A percentile compares a stretch with the other conserved stretches of the same genome.
These are phyloP conservation scores for Cryptocheilus praepositus DNA, from an alignment of 2,888 invertebrate species.

Conservation along the genomic window DNA sequence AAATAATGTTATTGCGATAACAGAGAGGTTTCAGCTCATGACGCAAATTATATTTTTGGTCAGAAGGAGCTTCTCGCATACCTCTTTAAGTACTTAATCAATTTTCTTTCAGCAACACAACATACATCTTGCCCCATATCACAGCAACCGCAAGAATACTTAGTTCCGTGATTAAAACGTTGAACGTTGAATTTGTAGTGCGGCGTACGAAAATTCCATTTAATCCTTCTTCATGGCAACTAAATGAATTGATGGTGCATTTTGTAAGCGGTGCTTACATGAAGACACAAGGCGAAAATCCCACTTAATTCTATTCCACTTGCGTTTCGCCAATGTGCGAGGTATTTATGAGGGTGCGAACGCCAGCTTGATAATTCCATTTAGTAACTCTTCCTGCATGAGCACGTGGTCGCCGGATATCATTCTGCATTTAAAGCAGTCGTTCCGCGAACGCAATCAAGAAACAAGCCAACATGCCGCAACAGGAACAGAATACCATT, in stretches of 20 bases:
- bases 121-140: neutral
- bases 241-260: too few relatives aligned
- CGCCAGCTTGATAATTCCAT: conserved; percentile 47
- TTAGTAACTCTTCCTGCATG: conserved; percentile 35
- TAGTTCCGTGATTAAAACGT: too few relatives aligned
- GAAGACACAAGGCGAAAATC: conserved; percentile 29
- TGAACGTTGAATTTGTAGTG: neutral
- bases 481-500: neutral
- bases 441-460: conserved; percentile 37
- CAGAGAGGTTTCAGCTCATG: too few relatives aligned
- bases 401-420: conserved; percentile 36
- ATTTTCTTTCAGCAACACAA: neutral
- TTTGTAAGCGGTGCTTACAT: too few relatives aligned
- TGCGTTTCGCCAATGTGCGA: conserved; percentile 39
- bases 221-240: conserved; percentile 21
- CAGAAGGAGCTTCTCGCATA: too few relatives aligned
- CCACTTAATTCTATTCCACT: conserved; percentile 49
- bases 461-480: conserved; percentile 34
- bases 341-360: conserved; percentile 47
- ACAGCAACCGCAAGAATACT: too few relatives aligned
- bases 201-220: conserved; percentile 32
- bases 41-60: too few relatives aligned
- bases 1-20: too few relatives aligned
- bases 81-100: neutral
- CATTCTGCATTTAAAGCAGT: conserved; percentile 49